Evolutionary conservation across 2,888 invertebrate genomes (phyloP).

Genomic region (Physocephala rufipes): DNA sequence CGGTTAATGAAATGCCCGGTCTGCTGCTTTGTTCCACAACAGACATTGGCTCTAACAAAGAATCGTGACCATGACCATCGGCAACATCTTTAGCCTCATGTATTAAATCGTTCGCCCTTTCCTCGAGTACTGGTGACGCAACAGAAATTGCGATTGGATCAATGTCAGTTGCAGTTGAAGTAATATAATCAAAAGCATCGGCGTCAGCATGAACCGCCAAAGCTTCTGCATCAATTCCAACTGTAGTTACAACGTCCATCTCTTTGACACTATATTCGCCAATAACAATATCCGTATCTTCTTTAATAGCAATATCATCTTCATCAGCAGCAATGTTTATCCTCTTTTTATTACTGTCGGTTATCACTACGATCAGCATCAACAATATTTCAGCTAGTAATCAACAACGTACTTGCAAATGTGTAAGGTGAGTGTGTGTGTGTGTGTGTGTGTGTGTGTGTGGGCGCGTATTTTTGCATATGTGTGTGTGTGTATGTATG

Average conservation of each 20-base stretch:
- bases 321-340: neutral
- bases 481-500: neutral
- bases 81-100: neutral
- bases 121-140: neutral
- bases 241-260: neutral
- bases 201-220: neutral
- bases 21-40: neutral
- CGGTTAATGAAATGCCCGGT: neutral
- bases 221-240: neutral
- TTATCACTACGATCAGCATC: neutral
- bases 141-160: no score
- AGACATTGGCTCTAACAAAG: constrained; percentile 19
- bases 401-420: neutral
- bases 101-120: neutral
- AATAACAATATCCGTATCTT: constrained; percentile 2
- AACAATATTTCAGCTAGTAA: neutral
- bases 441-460: neutral
- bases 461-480: neutral
- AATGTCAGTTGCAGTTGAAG: no score
- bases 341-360: neutral
- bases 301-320: neutral
- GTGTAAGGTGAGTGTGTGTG: neutral
- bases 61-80: neutral
- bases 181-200: neutral
- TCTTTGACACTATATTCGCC: neutral